phyloP scores from a whole-genome alignment of 2,888 invertebrate species.

The Athetis lepigone region DNA sequence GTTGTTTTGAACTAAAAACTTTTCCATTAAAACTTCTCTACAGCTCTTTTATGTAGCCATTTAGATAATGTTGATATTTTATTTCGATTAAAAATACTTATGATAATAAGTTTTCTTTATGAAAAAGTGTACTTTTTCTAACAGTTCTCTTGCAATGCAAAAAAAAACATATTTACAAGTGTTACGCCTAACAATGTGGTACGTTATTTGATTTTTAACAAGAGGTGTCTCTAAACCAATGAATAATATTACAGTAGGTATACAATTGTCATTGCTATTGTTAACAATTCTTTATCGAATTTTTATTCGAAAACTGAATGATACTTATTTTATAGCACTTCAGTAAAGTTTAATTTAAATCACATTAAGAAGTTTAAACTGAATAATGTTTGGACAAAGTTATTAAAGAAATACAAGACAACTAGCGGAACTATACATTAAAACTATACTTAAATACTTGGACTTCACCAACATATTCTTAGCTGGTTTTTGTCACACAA shows the following conservation, averaged over 20 bases:
- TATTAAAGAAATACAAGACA: neutral
- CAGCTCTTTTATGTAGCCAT: conserved; percentile 56
- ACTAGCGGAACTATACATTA: neutral
- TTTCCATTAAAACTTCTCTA: conserved; percentile 81
- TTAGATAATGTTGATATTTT: conserved; percentile 56
- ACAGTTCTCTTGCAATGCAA: conserved; percentile 8
- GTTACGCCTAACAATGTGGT: too few relatives aligned
- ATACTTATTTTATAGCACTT: too few relatives aligned
- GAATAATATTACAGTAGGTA: too few relatives aligned
- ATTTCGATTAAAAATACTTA: conserved; percentile 45
- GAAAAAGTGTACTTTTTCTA: conserved; percentile 13
- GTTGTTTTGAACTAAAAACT: conserved; percentile 80
- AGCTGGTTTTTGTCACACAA: conserved; percentile 4
- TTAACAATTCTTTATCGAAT: too few relatives aligned
- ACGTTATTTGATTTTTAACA: too few relatives aligned
- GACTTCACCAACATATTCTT: neutral
- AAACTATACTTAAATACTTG: neutral
- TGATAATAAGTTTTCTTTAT: conserved; percentile 22
- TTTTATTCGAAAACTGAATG: too few relatives aligned
- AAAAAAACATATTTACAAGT: neutral
- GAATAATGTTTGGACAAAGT: neutral
- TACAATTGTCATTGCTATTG: too few relatives aligned
- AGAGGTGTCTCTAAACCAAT: too few relatives aligned
- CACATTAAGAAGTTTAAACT: too few relatives aligned
- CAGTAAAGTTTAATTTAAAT: too few relatives aligned